These are phyloP conservation scores for Platypus cylindrus DNA, from an alignment of 2,888 invertebrate genomes.

Conservation along the genomic window DNA sequence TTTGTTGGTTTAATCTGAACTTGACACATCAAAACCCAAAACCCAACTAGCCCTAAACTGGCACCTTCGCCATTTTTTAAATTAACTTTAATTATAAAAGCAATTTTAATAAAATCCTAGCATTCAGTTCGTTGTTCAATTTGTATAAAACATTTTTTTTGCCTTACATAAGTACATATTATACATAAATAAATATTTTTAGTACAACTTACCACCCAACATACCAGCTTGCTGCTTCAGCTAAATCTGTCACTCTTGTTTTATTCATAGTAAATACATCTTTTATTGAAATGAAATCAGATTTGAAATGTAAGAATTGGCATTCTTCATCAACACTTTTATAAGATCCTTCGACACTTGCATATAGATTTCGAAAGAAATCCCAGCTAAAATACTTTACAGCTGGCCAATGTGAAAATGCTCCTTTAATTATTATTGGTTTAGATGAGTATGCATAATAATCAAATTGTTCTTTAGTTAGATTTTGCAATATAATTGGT, in stretches of 20 bases:
- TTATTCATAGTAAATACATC: conserved; percentile 69
- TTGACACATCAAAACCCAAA: no score
- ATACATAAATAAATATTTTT: no score
- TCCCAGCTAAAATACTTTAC: conserved; percentile 50
- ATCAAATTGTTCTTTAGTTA: conserved; percentile 55
- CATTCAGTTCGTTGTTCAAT: no score
- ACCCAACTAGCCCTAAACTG: no score
- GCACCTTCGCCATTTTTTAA: no score
- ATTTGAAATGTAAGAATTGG: conserved; percentile 77
- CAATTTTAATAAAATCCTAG: not conserved
- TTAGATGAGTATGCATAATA: conserved; percentile 63
- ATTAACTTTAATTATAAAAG: no score
- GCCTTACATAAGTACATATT: not conserved
- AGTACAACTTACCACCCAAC: conserved; percentile 82
- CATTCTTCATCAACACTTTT: conserved; percentile 68
- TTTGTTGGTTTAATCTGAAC: no score
- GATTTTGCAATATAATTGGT: conserved; percentile 55
- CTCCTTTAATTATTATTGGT: conserved; percentile 69
- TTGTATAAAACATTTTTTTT: not conserved
- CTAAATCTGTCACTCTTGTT: conserved; percentile 47
- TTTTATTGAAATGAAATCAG: conserved; percentile 59
- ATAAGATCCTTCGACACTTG: conserved; percentile 53
- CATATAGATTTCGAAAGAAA: conserved; percentile 58
- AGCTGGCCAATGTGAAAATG: conserved; percentile 66
- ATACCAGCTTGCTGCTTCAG: conserved; percentile 67